Base-by-base conservation (phyloP, 1,140 invertebrate species). In the Papilio glaucus region DNA sequence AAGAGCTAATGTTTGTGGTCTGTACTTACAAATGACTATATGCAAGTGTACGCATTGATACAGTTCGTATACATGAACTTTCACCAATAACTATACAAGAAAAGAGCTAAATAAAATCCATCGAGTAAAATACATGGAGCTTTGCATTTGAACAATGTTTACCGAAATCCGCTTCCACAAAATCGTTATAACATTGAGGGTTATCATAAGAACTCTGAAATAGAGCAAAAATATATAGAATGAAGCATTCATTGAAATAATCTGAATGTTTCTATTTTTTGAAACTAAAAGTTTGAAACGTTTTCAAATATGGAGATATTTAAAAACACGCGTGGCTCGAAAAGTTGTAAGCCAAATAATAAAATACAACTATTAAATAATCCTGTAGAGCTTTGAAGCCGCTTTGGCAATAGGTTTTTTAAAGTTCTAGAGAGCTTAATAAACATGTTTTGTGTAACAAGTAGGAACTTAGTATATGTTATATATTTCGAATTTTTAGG, bases 271-370 rank as follows among this genome's bases (percentile, higher is more conserved):
- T 57, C 4, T 57, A 4, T 57, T 53, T 57, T 57, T 24, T 12
- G 21, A 24, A 57, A 57, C 49, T 24, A 57, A 57, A 57, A 57
- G 49, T 57, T 57, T 57, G 49, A 57, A 57, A 13, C 18, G 49
- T 57, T 57, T 57, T 57, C 49, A 57, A 57, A 57, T 21, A 57
- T 57, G 10, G 24, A 57, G 21, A 21, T 57, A 57, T 57, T 57
- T 57, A 57, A 26, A 57, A 24, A 57, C 21, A 26, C 12, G 21
- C 21, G 12, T 24, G 21, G 49, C 49, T 24, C 49, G 49, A 21
- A 24, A 57, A 0, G 49, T 24, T 57, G 7, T 2, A 2, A 10
- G 21, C 21, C 4, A 57, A 57, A 57, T 53, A 53, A 24, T 53
- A 53, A 49, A 49, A 53, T 18, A 53, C 18, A 57, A 57, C 49